A percentile compares a stretch with the other conserved stretches of the same genome.
Evolutionary conservation across 35 echinoderm and acorn worm species (phyloP).

Genomic region (Acanthaster planci): DNA sequence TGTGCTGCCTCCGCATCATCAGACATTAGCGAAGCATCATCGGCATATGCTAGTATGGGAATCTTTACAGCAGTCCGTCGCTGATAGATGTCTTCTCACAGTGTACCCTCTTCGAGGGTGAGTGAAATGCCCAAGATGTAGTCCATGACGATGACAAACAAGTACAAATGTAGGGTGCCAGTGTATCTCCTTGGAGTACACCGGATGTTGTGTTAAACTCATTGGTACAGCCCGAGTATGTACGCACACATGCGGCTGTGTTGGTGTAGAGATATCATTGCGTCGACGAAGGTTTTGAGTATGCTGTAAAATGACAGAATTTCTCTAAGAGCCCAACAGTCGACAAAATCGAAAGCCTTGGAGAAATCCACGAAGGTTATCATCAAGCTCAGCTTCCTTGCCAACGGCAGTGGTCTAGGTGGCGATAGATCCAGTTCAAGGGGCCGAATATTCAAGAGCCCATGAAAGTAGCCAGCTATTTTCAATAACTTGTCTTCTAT

Average conservation of each 20-base stretch:
- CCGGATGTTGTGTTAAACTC: conserved; percentile 4
- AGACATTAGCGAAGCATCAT: not conserved
- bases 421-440: not conserved
- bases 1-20: not conserved
- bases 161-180: not conserved
- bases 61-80: not conserved
- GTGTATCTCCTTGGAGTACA: not conserved
- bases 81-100: not conserved
- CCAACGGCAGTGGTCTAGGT: not conserved
- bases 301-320: conserved; percentile 1
- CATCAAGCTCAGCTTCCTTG: not conserved
- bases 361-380: not conserved
- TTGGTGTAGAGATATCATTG: conserved; percentile 17
- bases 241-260: not conserved
- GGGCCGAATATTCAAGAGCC: not conserved
- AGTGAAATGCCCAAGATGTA: not conserved
- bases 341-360: conserved; percentile 1
- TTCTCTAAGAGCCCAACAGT: not conserved
- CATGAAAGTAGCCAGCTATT: conserved; percentile 24
- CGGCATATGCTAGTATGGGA: not conserved
- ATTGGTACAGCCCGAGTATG: not conserved
- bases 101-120: not conserved
- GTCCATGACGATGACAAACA: conserved; percentile 19
- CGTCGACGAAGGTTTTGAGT: not conserved
- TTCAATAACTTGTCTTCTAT: not conserved